Conservation (phyloP, 2,888 invertebrate genomes). For the Pollenia labialis region DNA sequence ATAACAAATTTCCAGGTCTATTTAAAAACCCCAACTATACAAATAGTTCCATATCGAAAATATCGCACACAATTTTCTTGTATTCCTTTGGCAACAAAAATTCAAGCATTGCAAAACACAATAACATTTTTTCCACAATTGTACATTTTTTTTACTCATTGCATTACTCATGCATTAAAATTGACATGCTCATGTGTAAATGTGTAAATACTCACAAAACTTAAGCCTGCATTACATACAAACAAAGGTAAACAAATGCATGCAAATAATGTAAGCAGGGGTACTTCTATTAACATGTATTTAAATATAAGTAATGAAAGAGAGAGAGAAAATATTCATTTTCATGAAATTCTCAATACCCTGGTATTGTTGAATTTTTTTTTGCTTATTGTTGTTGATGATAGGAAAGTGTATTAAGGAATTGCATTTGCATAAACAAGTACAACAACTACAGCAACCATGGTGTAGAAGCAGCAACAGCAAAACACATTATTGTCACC, state of each 20-base stretch:
- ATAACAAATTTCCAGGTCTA: too few relatives aligned
- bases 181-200: constrained; percentile 24
- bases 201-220: constrained; percentile 8
- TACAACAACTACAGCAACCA: neutral
- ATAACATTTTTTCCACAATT: constrained; percentile 16
- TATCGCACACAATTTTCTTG: constrained; percentile 45
- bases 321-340: constrained; percentile 10
- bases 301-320: constrained; percentile 38
- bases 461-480: neutral
- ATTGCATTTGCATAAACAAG: constrained; percentile 69
- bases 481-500: constrained; percentile 54
- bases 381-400: constrained; percentile 37
- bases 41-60: constrained; percentile 57
- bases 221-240: constrained; percentile 15
- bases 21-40: neutral
- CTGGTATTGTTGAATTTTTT: constrained; percentile 16
- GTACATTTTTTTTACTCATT: constrained; percentile 21
- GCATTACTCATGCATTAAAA: constrained; percentile 13
- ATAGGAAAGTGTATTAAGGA: constrained; percentile 62
- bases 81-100: constrained; percentile 52
- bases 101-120: constrained; percentile 39
- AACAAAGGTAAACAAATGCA: constrained; percentile 35
- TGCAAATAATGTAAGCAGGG: constrained; percentile 43
- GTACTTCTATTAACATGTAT: constrained; percentile 6
- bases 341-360: neutral